phyloP scores from a whole-genome alignment of 2,113 vertebrate species.

The Ictalurus furcatus region DNA sequence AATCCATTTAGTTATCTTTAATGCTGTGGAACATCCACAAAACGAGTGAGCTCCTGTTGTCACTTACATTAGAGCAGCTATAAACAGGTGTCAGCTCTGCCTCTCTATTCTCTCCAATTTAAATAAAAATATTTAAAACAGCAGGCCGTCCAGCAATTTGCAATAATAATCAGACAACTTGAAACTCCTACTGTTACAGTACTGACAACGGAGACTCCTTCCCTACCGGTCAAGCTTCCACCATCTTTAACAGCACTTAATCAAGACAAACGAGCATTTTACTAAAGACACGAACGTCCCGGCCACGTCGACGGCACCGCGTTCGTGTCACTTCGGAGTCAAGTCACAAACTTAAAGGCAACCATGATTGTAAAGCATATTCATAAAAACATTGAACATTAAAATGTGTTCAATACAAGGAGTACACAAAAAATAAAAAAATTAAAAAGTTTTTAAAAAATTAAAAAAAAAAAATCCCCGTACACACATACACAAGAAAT shows the following conservation, averaged over 20 bases:
- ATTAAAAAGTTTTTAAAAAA: no score
- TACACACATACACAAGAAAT: slow-evolving; percentile 27
- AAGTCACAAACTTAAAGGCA: background rate
- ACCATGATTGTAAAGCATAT: background rate
- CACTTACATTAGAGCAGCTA: background rate
- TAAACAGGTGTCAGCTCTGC: background rate
- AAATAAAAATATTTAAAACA: background rate
- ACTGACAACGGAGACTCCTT: background rate
- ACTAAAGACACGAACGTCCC: background rate
- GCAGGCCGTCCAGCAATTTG: background rate
- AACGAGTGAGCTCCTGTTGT: background rate
- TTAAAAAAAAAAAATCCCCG: background rate
- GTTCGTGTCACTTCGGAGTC: background rate
- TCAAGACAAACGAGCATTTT: background rate
- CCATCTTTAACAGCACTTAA: background rate
- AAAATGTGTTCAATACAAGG: background rate
- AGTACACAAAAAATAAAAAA: no score
- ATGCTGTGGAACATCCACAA: background rate
- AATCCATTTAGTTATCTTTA: background rate
- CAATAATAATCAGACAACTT: background rate
- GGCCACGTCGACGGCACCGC: no score
- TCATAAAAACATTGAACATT: background rate
- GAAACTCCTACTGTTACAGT: background rate
- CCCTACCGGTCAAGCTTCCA: background rate
- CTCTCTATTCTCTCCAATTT: no score